phyloP scores from a whole-genome alignment of 1,140 invertebrate species.

The Adelges cooleyi region DNA sequence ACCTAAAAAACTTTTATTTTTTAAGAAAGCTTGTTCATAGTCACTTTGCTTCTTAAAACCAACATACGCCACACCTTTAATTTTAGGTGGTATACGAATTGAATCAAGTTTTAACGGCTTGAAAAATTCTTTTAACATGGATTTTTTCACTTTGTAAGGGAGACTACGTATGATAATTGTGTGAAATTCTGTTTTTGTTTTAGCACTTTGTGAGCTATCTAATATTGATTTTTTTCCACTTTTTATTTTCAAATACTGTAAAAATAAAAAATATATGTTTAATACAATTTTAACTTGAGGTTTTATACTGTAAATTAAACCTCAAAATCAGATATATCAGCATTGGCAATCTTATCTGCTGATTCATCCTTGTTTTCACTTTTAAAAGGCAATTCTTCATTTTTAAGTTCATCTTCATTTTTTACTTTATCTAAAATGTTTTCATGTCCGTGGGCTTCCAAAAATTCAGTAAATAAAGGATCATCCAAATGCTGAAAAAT shows the following conservation, averaged over 20 bases:
- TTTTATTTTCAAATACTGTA: constrained; percentile 37
- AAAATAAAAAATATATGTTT: constrained; percentile 30
- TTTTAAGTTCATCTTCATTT: constrained; percentile 42
- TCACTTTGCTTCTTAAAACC: constrained; percentile 75
- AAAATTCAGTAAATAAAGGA: constrained; percentile 77
- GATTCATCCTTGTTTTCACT: constrained; percentile 5
- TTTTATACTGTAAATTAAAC: neutral
- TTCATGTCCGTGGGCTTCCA: constrained; percentile 59
- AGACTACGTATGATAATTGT: constrained; percentile 46
- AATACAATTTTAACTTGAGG: constrained; percentile 34
- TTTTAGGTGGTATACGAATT: constrained; percentile 62
- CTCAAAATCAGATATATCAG: constrained; percentile 27
- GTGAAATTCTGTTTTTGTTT: constrained; percentile 9
- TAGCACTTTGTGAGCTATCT: constrained; percentile 34
- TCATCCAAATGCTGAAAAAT: constrained; percentile 66
- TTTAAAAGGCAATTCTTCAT: constrained; percentile 27
- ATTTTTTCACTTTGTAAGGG: constrained; percentile 60
- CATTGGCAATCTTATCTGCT: constrained; percentile 18
- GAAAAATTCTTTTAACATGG: constrained; percentile 74
- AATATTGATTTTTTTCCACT: constrained; percentile 35
- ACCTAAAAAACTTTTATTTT: constrained; percentile 78
- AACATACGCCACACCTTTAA: constrained; percentile 79
- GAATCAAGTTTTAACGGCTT: constrained; percentile 63
- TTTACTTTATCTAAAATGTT: constrained; percentile 12
- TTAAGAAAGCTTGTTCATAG: constrained; percentile 64